Evolutionary conservation across 2,888 invertebrate species (phyloP).

Genomic region (Lepidochrysops patricia): DNA sequence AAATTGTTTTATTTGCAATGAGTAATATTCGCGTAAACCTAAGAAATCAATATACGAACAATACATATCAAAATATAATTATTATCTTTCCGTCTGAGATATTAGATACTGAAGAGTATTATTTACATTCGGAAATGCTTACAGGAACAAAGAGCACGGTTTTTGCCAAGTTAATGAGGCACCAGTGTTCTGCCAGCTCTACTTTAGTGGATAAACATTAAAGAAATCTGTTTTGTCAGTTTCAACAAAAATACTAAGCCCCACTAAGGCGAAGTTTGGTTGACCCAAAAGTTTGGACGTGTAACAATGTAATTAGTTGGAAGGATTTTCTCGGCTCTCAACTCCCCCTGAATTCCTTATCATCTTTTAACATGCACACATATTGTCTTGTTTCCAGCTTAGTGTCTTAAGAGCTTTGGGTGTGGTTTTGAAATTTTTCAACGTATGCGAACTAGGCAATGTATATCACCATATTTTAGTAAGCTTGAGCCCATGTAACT

Average conservation of each 20-base stretch:
- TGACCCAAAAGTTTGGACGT: slow-evolving; percentile 67
- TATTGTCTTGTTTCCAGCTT: background rate
- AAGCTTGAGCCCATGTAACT: no score
- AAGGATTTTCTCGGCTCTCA: slow-evolving; percentile 46
- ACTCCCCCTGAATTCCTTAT: slow-evolving; percentile 64
- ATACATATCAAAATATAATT: no score
- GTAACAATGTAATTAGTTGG: slow-evolving; percentile 70
- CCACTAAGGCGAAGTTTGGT: slow-evolving; percentile 46
- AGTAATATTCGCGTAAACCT: no score
- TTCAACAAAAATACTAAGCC: slow-evolving; percentile 22
- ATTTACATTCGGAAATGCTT: background rate
- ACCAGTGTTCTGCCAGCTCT: background rate
- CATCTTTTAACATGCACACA: slow-evolving; percentile 24
- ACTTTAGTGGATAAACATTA: background rate
- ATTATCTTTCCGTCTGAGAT: no score
- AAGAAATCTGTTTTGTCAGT: slow-evolving; percentile 21
- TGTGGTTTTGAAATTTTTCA: background rate
- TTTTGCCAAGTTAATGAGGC: background rate
- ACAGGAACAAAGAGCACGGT: background rate
- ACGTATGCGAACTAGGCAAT: no score
- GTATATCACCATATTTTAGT: no score
- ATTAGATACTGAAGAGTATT: no score
- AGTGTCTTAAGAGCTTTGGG: slow-evolving; percentile 2
- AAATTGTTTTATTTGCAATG: no score
- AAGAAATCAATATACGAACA: no score